A percentile compares a stretch with the other conserved stretches of the same genome.
phyloP scores from a whole-genome alignment of 2,797 vertebrate genomes.

The Tinamus major region DNA sequence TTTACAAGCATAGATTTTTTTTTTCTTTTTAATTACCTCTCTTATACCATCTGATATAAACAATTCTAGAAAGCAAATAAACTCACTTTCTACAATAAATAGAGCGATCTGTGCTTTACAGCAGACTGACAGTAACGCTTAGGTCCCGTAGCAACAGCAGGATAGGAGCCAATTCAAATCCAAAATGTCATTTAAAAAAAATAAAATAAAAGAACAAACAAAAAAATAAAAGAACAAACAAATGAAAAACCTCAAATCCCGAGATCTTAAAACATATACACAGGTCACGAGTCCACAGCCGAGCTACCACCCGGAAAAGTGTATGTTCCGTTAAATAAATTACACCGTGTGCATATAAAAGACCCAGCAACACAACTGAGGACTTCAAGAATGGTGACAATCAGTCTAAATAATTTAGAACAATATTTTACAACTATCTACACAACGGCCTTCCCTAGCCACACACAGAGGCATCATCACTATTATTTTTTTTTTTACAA shows the following conservation, averaged over 20 bases:
- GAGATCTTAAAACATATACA: slow-evolving; percentile 79
- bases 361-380: slow-evolving; percentile 83
- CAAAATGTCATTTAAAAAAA: slow-evolving; percentile 68
- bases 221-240: slow-evolving; percentile 39
- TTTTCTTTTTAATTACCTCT: slow-evolving; percentile 85
- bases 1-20: slow-evolving; percentile 93
- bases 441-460: slow-evolving; percentile 80
- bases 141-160: slow-evolving; percentile 79
- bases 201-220: slow-evolving; percentile 51
- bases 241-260: slow-evolving; percentile 55
- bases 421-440: slow-evolving; percentile 87
- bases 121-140: slow-evolving; percentile 79
- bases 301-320: slow-evolving; percentile 74
- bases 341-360: slow-evolving; percentile 89
- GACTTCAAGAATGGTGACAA: slow-evolving; percentile 84
- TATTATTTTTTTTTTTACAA: slow-evolving; percentile 81
- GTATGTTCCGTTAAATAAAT: slow-evolving; percentile 84
- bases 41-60: slow-evolving; percentile 90
- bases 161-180: slow-evolving; percentile 67
- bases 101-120: slow-evolving; percentile 88
- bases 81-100: slow-evolving; percentile 94
- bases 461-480: slow-evolving; percentile 75
- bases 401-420: slow-evolving; percentile 86
- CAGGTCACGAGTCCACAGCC: slow-evolving; percentile 82
- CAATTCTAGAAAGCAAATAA: slow-evolving; percentile 88